Base-by-base conservation (phyloP, 2,113 vertebrate species). In the Pedetes capensis region DNA sequence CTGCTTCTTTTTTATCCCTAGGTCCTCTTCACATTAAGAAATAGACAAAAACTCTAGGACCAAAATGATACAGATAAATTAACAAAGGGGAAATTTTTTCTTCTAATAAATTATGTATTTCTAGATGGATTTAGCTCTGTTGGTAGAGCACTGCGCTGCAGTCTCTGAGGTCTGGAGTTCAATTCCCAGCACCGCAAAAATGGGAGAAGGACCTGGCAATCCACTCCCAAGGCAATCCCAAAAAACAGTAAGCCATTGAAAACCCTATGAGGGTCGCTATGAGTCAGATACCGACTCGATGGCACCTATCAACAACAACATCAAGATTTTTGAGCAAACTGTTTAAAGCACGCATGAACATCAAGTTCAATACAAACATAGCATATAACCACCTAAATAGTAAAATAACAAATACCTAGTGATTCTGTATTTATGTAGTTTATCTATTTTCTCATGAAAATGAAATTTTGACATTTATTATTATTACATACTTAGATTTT, bases 361-460 rank as follows among this genome's bases (percentile, higher is more conserved):
- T 63, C 69, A 39, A 96, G 59, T 83, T 88, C 84, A 91, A 82
- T 14, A 87, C 10, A 86, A 96, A 69, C 11, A 86, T 25, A 51
- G 44, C 49, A 55, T 51, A 72, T 64, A 90, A 59, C 49, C 32
- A 94, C n/a, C n/a, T 69, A 94, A 84, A 88, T 96, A 75, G 85
- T 96, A 94, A 96, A 87, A 85, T 78, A 92, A 66, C 20, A 94
- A 84, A 79, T 44, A 83, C 92, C 25, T 93, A 89, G 61, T 82
- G 72, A 29, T 92, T 94, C 51, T 79, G 37, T 93, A 80, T 94
- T 96, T 96, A 89, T 91, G 49, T 49, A 84, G 18, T 72, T 90
- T 55, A 74, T 69, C 29, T 91, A 93, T 93, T 96, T 96, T 83
- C 69, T 91, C 47, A 94, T 68, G 13, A 95, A 97, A 97, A 96